phyloP scores from a whole-genome alignment of 2,888 invertebrate genomes.

The Piscicola geometra region DNA sequence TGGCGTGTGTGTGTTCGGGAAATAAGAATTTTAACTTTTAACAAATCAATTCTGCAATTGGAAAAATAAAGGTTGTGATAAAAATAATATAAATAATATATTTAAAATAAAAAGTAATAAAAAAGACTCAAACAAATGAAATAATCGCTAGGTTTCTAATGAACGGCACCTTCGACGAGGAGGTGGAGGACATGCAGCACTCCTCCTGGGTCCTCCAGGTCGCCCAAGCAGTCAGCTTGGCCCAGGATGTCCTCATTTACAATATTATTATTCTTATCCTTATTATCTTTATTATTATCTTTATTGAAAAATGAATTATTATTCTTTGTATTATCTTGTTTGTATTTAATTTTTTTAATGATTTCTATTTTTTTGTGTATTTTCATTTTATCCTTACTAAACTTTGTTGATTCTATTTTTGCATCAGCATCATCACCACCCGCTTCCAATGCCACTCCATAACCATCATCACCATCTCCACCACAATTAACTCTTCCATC shows the following conservation, averaged over 20 bases:
- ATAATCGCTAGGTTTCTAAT: too few relatives aligned
- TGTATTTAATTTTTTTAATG: neutral
- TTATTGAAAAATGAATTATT: neutral
- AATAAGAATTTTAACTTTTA: too few relatives aligned
- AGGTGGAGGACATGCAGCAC: conserved; percentile 81
- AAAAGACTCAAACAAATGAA: too few relatives aligned
- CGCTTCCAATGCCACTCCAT: too few relatives aligned
- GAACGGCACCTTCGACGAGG: conserved; percentile 75
- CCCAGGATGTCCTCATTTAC: neutral
- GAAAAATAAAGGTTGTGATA: too few relatives aligned
- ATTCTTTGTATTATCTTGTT: neutral
- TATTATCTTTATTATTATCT: neutral
- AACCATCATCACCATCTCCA: neutral
- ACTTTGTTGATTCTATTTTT: too few relatives aligned
- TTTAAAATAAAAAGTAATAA: too few relatives aligned
- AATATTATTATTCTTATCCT: neutral
- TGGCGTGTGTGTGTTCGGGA: too few relatives aligned
- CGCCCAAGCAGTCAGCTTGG: conserved; percentile 43
- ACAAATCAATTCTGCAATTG: too few relatives aligned
- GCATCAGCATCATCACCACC: too few relatives aligned
- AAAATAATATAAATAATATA: too few relatives aligned
- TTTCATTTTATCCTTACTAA: too few relatives aligned
- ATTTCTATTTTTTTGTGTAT: neutral
- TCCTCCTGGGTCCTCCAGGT: conserved; percentile 59
- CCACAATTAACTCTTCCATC: neutral